Conservation (phyloP, 2,797 vertebrate genomes). For the Pampus argenteus region DNA sequence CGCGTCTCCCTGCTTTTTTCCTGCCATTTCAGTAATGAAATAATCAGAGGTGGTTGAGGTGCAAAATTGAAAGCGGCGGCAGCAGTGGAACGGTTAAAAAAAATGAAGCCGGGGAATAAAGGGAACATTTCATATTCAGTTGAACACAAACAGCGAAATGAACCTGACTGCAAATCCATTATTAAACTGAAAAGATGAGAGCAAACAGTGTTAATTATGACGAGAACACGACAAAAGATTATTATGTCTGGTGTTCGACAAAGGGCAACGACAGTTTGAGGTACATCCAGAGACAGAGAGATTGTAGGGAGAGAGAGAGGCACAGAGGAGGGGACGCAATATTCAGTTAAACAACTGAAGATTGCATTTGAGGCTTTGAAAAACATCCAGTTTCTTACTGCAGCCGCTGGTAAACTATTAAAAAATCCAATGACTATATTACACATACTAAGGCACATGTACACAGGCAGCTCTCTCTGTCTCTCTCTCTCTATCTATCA, state of each 20-base stretch:
- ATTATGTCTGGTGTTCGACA: slow-evolving; percentile 34
- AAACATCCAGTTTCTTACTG: slow-evolving; percentile 59
- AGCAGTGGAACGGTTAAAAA: slow-evolving; percentile 13
- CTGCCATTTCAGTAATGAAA: slow-evolving; percentile 30
- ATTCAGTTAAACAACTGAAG: slow-evolving; percentile 70
- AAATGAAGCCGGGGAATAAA: slow-evolving; percentile 10
- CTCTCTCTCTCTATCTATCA: slow-evolving; percentile 13
- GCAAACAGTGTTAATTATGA: slow-evolving; percentile 19
- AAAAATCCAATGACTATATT: slow-evolving; percentile 83
- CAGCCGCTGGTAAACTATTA: slow-evolving; percentile 82
- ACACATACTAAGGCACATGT: slow-evolving; percentile 47
- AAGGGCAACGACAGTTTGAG: slow-evolving; percentile 18
- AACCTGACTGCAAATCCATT: slow-evolving; percentile 41
- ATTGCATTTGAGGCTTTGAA: slow-evolving; percentile 76
- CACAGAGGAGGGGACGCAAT: slow-evolving; percentile 21
- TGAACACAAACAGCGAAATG: slow-evolving; percentile 3
- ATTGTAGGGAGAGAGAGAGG: not conserved
- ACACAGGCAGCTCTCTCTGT: slow-evolving; percentile 41
- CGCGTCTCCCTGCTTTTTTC: not conserved
- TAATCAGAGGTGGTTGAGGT: slow-evolving; percentile 30
- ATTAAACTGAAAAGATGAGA: slow-evolving; percentile 39
- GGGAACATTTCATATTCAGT: slow-evolving; percentile 25
- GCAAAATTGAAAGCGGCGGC: not conserved
- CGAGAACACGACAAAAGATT: slow-evolving; percentile 28
- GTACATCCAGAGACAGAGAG: slow-evolving; percentile 26